A percentile compares a stretch with the other conserved stretches of the same genome.
phyloP scores from a whole-genome alignment of 2,888 invertebrate genomes.

The Ligdia adustata region DNA sequence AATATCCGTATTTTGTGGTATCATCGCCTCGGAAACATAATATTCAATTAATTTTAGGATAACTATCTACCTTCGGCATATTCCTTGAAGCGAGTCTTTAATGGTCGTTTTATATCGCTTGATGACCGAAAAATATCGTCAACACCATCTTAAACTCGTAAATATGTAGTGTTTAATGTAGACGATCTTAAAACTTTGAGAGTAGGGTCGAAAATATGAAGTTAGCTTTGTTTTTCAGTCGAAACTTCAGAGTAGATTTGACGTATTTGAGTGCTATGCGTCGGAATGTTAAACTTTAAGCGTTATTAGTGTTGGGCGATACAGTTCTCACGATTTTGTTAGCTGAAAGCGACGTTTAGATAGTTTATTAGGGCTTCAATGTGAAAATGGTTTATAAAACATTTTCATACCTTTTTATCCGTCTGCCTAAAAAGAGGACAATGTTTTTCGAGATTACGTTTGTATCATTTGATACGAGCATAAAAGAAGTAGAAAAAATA shows the following conservation, averaged over 20 bases:
- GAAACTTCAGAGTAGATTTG: not conserved
- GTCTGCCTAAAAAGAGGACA: too few species aligned
- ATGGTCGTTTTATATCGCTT: conserved; percentile 20
- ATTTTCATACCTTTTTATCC: too few species aligned
- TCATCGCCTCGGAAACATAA: conserved; percentile 26
- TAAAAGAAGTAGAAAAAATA: too few species aligned
- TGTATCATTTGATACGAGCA: too few species aligned
- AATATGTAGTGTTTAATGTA: not conserved
- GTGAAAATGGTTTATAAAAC: too few species aligned
- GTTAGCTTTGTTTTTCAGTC: not conserved
- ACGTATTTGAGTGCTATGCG: conserved; percentile 10
- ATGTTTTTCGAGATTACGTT: too few species aligned
- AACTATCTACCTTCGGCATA: conserved; percentile 32
- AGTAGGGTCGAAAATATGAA: conserved; percentile 3
- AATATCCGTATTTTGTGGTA: too few species aligned
- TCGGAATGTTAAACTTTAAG: conserved; percentile 5
- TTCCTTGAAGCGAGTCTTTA: conserved; percentile 33
- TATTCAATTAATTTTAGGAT: conserved; percentile 38
- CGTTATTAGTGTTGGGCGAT: conserved; percentile 1
- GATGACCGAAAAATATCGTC: conserved; percentile 19
- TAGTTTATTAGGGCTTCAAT: too few species aligned
- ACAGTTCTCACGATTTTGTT: conserved; percentile 20
- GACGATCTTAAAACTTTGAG: not conserved
- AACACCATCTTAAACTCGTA: not conserved
- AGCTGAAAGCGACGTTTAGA: too few species aligned